These are phyloP conservation scores for Theretra japonica DNA, from an alignment of 2,888 invertebrate genomes.

Conservation along the genomic window DNA sequence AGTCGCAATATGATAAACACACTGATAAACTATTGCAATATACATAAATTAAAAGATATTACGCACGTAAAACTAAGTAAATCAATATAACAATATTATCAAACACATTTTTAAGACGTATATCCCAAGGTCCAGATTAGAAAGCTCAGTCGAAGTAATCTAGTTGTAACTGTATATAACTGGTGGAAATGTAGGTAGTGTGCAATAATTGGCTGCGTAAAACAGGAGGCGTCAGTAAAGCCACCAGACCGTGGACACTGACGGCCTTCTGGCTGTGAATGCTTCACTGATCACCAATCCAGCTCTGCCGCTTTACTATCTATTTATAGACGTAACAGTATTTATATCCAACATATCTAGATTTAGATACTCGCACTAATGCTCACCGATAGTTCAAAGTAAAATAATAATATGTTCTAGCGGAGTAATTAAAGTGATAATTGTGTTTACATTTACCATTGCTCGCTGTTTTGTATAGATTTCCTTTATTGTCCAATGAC, in stretches of 20 bases:
- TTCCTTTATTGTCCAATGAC: constrained; percentile 25
- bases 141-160: constrained; percentile 33
- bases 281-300: constrained; percentile 68
- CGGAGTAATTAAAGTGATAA: constrained; percentile 21
- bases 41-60: no score
- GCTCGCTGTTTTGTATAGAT: constrained; percentile 26
- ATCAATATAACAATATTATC: no score
- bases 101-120: neutral
- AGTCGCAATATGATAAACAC: no score
- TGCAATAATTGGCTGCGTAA: constrained; percentile 46
- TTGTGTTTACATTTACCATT: constrained; percentile 22
- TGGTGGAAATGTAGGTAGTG: constrained; percentile 19
- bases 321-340: constrained; percentile 28
- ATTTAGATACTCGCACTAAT: constrained; percentile 18
- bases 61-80: no score
- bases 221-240: constrained; percentile 60
- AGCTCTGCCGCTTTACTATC: constrained; percentile 29
- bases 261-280: constrained; percentile 55
- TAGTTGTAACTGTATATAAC: constrained; percentile 33
- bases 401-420: constrained; percentile 1
- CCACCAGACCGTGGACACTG: constrained; percentile 55
- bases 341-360: constrained; percentile 17
- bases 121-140: neutral
- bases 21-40: no score
- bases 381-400: constrained; percentile 2